A percentile compares a stretch with the other conserved stretches of the same genome.
These are phyloP conservation scores for Sipha flava DNA, from an alignment of 1,140 invertebrate genomes.

Conservation along the genomic window DNA sequence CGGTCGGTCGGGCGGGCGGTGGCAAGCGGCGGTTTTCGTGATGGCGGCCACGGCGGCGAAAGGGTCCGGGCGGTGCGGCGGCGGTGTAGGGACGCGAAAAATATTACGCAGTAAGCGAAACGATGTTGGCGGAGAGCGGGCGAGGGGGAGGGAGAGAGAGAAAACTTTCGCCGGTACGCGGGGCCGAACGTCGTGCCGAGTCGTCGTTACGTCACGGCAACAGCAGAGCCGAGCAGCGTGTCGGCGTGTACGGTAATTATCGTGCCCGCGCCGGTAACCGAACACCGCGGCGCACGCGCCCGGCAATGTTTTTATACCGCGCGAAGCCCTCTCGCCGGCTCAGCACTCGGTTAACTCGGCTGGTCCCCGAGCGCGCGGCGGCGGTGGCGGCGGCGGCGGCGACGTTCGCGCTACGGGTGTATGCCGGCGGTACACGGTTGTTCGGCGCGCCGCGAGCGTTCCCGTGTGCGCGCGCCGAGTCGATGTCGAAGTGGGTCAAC, in stretches of 20 bases:
- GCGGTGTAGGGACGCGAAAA: background rate
- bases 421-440: background rate
- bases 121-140: background rate
- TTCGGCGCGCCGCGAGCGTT: background rate
- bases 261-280: background rate
- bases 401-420: background rate
- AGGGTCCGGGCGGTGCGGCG: background rate
- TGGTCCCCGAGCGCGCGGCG: no score
- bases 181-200: background rate
- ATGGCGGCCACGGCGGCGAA: background rate
- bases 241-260: background rate
- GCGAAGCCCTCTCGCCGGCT: background rate
- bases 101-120: conserved; percentile 26
- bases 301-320: background rate
- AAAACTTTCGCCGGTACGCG: conserved; percentile 18
- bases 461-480: background rate
- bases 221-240: background rate
- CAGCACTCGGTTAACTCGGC: no score
- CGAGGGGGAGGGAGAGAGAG: background rate
- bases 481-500: conserved; percentile 24
- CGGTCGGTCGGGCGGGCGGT: no score
- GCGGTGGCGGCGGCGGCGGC: background rate
- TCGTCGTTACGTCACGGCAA: conserved; percentile 9
- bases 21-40: background rate
- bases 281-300: background rate